phyloP scores from a whole-genome alignment of 2,888 invertebrate genomes.

The Zaprionus lineosus region DNA sequence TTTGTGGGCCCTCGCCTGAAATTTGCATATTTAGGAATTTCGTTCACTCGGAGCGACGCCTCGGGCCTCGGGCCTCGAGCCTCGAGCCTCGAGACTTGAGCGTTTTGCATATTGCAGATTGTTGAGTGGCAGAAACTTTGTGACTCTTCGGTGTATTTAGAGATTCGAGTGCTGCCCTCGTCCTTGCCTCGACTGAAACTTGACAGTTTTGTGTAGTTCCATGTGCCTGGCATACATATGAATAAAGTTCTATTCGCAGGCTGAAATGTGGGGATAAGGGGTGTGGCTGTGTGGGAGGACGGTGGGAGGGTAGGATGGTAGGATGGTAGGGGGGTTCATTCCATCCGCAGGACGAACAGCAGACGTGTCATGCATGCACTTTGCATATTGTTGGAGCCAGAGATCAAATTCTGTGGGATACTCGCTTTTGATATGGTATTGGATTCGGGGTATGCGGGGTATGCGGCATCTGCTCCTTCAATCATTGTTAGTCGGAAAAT shows the following conservation, averaged over 20 bases:
- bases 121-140: slow-evolving; percentile 54
- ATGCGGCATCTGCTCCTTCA: slow-evolving; percentile 36
- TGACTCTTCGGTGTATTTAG: slow-evolving; percentile 46
- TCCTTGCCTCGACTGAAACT: slow-evolving; percentile 31
- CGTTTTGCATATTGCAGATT: slow-evolving; percentile 52
- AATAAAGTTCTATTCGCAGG: slow-evolving; percentile 37
- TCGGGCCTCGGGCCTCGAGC: too few relatives aligned
- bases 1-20: slow-evolving; percentile 5
- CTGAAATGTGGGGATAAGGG: not conserved
- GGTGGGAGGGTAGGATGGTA: too few relatives aligned
- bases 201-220: slow-evolving; percentile 64
- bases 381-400: slow-evolving; percentile 50
- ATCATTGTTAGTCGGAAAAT: slow-evolving; percentile 55
- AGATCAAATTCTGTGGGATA: slow-evolving; percentile 52
- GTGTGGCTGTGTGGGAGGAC: too few relatives aligned
- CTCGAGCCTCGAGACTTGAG: too few relatives aligned
- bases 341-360: slow-evolving; percentile 7
- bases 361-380: slow-evolving; percentile 62
- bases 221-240: slow-evolving; percentile 61
- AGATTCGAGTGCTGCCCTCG: slow-evolving; percentile 16
- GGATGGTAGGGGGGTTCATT: too few relatives aligned
- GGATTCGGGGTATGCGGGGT: too few relatives aligned
- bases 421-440: slow-evolving; percentile 14
- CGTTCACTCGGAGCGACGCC: slow-evolving; percentile 25
- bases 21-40: slow-evolving; percentile 60